Evolutionary conservation across 2,888 invertebrate species (phyloP).

Genomic region (Ypsolopha sequella): DNA sequence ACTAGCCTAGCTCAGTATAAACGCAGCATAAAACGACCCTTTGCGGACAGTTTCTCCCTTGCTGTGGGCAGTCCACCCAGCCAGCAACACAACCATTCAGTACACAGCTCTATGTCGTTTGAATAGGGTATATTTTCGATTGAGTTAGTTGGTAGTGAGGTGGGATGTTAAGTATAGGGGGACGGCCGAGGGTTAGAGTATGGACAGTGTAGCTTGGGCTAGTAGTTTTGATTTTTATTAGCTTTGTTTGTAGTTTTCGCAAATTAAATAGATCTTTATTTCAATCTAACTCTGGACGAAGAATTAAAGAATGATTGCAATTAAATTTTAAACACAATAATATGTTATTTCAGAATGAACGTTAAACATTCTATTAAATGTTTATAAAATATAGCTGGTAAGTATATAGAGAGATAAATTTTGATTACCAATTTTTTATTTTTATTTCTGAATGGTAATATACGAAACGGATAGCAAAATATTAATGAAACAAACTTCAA

Average conservation of each 20-base stretch:
- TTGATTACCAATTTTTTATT: too few relatives aligned
- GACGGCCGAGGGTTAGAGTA: constrained; percentile 24
- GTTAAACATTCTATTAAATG: too few relatives aligned
- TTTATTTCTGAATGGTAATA: too few relatives aligned
- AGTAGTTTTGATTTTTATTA: constrained; percentile 58
- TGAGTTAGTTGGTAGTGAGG: constrained; percentile 18
- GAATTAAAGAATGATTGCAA: too few relatives aligned
- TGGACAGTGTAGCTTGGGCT: constrained; percentile 52
- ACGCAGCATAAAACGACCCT: constrained; percentile 54
- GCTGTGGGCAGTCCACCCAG: constrained; percentile 64
- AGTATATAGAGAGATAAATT: too few relatives aligned
- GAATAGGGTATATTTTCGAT: too few relatives aligned
- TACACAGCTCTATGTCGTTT: background rate
- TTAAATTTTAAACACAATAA: too few relatives aligned
- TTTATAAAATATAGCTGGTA: too few relatives aligned
- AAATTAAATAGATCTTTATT: constrained; percentile 11
- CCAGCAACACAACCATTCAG: constrained; percentile 29
- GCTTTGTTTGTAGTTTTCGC: constrained; percentile 13
- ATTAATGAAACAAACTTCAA: too few relatives aligned
- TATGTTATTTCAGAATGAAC: too few relatives aligned
- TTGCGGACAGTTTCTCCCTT: constrained; percentile 63
- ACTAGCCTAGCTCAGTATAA: constrained; percentile 19
- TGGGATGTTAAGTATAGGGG: constrained; percentile 32
- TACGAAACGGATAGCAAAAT: too few relatives aligned
- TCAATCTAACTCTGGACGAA: too few relatives aligned